Conservation (phyloP, 2,888 invertebrate genomes). For the Vandiemenella viatica region DNA sequence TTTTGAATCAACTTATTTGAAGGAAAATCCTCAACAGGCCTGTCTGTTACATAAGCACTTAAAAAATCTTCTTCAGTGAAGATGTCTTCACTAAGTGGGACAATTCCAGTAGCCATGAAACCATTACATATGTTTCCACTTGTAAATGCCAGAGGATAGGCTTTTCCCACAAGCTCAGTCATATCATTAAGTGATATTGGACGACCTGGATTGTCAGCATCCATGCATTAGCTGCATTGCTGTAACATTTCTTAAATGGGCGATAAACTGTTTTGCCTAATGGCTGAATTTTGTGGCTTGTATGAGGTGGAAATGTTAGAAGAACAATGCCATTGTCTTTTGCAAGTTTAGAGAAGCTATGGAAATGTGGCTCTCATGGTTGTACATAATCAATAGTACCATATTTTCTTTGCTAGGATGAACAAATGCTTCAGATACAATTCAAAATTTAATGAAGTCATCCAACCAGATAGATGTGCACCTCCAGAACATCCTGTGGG, state of each 20-base stretch:
- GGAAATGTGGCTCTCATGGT: constrained; percentile 10
- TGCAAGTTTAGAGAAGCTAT: neutral
- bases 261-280: neutral
- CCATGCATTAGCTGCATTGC: neutral
- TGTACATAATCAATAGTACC: constrained; percentile 17
- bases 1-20: too few relatives aligned
- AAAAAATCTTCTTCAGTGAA: too few relatives aligned
- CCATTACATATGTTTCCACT: too few relatives aligned
- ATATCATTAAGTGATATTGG: neutral
- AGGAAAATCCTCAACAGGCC: too few relatives aligned
- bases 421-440: constrained; percentile 8
- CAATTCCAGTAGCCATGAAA: too few relatives aligned
- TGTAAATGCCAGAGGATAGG: too few relatives aligned
- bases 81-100: too few relatives aligned
- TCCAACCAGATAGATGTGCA: neutral
- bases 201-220: neutral
- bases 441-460: neutral
- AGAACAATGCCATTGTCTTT: neutral
- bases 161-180: too few relatives aligned
- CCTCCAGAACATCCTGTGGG: neutral
- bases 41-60: too few relatives aligned
- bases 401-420: constrained; percentile 13
- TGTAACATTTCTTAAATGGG: neutral
- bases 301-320: neutral
- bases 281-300: neutral